Conservation (phyloP, 2,888 invertebrate species). For the Unio pictorum region DNA sequence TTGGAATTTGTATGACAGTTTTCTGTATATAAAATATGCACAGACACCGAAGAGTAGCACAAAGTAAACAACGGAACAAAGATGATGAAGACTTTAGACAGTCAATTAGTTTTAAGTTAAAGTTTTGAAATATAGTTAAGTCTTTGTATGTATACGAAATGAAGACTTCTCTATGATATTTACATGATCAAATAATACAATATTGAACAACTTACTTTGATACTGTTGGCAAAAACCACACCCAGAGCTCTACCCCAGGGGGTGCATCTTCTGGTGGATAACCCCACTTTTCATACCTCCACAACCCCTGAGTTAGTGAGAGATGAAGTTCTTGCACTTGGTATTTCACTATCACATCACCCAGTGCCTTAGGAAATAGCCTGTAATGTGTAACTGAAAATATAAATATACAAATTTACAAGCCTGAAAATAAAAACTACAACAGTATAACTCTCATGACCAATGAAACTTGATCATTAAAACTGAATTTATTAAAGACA, state of each 20-base stretch:
- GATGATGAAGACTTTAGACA: too few relatives aligned
- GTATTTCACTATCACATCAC: conserved; percentile 88
- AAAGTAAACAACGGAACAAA: too few relatives aligned
- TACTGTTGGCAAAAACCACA: conserved; percentile 84
- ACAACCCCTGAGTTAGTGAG: conserved; percentile 92
- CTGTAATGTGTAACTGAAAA: conserved; percentile 79
- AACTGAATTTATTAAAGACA: too few relatives aligned
- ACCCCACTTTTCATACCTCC: conserved; percentile 95
- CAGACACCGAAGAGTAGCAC: too few relatives aligned
- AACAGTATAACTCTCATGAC: background rate
- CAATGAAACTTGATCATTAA: too few relatives aligned
- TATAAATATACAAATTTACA: background rate
- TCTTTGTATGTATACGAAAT: background rate
- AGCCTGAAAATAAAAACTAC: background rate
- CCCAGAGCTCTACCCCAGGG: conserved; percentile 94
- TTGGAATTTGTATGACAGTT: too few relatives aligned
- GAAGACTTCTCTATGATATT: too few relatives aligned
- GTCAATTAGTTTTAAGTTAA: background rate
- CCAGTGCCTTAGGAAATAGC: conserved; percentile 89
- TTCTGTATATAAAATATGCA: too few relatives aligned
- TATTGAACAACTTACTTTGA: conserved; percentile 68
- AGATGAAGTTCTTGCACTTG: conserved; percentile 92
- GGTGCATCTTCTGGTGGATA: conserved; percentile 91
- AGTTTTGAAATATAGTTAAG: background rate
- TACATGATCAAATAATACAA: background rate